Percentiles rank a stretch among this genome's conserved stretches.
phyloP scores from a whole-genome alignment of 2,113 vertebrate genomes.

The Mastomys coucha region DNA sequence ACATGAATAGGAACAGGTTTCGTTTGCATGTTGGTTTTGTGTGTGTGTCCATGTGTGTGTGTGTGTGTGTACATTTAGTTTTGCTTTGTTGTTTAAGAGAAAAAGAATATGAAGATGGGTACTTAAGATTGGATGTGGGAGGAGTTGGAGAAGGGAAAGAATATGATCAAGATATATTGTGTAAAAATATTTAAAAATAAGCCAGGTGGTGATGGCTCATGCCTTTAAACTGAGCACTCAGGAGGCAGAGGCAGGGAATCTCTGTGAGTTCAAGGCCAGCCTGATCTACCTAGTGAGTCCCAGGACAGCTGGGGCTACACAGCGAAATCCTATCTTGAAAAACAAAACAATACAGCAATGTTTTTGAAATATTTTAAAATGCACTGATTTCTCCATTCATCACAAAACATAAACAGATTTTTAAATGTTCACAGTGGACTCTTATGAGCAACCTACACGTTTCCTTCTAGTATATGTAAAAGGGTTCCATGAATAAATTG shows the following conservation, averaged over 20 bases:
- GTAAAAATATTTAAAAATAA: not conserved
- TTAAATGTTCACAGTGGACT: slow-evolving; percentile 46
- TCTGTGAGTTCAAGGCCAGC: not conserved
- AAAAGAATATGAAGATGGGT: not conserved
- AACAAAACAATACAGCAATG: not conserved
- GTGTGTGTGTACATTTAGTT: not conserved
- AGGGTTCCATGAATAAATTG: not conserved
- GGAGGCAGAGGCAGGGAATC: not conserved
- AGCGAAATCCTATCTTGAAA: not conserved
- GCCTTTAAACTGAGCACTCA: not conserved
- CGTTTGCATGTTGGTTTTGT: not conserved
- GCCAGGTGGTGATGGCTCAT: not conserved
- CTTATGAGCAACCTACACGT: slow-evolving; percentile 17
- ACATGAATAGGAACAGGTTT: not conserved
- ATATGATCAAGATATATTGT: not conserved
- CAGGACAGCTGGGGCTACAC: not conserved
- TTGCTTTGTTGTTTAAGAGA: not conserved
- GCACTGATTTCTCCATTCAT: slow-evolving; percentile 78
- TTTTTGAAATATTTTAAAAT: not conserved
- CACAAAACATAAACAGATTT: slow-evolving; percentile 74
- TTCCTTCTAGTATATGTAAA: slow-evolving; percentile 39
- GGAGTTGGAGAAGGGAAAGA: not conserved
- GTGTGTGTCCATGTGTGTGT: not conserved
- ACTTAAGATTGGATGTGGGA: not conserved
- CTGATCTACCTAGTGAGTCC: not conserved